Evolutionary conservation across 1,140 invertebrate genomes (phyloP).

Genomic region (Ptiloglossa arizonensis): DNA sequence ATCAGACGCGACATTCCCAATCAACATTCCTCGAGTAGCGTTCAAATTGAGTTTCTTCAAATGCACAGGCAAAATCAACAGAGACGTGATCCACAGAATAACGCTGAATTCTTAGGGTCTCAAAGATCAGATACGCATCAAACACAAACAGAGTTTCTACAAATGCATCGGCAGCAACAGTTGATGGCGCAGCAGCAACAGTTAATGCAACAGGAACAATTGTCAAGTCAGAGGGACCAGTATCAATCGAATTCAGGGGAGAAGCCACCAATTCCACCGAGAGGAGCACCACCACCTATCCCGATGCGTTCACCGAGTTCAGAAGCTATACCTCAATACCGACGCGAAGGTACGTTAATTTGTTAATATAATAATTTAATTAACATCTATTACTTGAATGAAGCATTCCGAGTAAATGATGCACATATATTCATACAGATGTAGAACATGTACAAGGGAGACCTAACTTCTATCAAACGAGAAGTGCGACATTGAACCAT

Average conservation of each 20-base stretch:
- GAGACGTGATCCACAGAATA: constrained; percentile 57
- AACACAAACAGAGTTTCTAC: constrained; percentile 70
- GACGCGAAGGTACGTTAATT: constrained; percentile 72
- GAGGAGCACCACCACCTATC: constrained; percentile 82
- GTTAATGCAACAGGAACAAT: constrained; percentile 70
- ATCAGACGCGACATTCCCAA: constrained; percentile 74
- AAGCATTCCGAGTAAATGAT: not conserved
- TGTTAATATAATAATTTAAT: not conserved
- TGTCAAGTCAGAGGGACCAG: constrained; percentile 66
- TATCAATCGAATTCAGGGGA: constrained; percentile 75
- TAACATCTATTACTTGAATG: no score
- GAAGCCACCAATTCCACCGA: constrained; percentile 83
- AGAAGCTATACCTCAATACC: constrained; percentile 72
- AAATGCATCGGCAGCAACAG: constrained; percentile 73
- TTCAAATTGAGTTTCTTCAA: constrained; percentile 77
- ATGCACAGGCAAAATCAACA: constrained; percentile 76
- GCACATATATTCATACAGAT: constrained; percentile 61
- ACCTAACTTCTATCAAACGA: constrained; percentile 75
- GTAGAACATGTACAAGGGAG: constrained; percentile 70
- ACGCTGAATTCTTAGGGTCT: constrained; percentile 58
- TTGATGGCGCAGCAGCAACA: constrained; percentile 66
- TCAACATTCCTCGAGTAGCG: constrained; percentile 64
- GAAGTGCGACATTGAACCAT: constrained; percentile 74
- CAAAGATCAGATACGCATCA: constrained; percentile 65
- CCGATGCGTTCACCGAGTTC: constrained; percentile 77